A percentile compares a stretch with the other conserved stretches of the same genome.
phyloP scores from a whole-genome alignment of 2,797 vertebrate species.

The Halcyon smyrnensis region DNA sequence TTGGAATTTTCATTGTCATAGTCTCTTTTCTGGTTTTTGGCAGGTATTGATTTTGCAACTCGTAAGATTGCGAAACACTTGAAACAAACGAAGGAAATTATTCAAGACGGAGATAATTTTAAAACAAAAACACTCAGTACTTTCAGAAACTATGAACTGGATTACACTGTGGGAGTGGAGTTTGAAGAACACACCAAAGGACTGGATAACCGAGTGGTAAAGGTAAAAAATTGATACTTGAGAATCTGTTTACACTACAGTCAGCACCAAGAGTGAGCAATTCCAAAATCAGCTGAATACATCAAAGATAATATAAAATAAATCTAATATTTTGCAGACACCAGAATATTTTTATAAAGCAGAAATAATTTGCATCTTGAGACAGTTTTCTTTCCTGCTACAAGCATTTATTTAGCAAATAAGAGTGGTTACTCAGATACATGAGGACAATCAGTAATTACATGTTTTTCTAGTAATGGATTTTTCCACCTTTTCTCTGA shows the following conservation, averaged over 20 bases:
- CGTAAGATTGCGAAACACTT: slow-evolving; percentile 89
- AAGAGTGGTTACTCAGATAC: not conserved
- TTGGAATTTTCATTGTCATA: not conserved
- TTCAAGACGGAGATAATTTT: slow-evolving; percentile 88
- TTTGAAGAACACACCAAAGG: slow-evolving; percentile 91
- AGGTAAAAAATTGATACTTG: slow-evolving; percentile 74
- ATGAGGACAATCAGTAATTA: not conserved
- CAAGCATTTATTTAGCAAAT: slow-evolving; percentile 21
- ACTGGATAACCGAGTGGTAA: slow-evolving; percentile 85
- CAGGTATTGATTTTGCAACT: slow-evolving; percentile 93
- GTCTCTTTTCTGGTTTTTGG: slow-evolving; percentile 21
- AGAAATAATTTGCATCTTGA: not conserved
- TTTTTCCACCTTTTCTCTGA: not conserved
- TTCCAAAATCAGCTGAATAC: not conserved
- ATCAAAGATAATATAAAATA: not conserved
- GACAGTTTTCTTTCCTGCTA: not conserved
- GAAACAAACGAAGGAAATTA: slow-evolving; percentile 88
- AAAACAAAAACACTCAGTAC: slow-evolving; percentile 90
- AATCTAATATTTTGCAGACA: not conserved
- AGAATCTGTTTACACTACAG: not conserved
- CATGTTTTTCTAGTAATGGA: not conserved
- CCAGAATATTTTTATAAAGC: not conserved
- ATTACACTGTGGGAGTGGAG: slow-evolving; percentile 88
- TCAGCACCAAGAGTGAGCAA: not conserved
- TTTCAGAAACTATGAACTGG: slow-evolving; percentile 89